Evolutionary conservation across 2,113 vertebrate genomes (phyloP).

Genomic region (Sapayoa aenigma): DNA sequence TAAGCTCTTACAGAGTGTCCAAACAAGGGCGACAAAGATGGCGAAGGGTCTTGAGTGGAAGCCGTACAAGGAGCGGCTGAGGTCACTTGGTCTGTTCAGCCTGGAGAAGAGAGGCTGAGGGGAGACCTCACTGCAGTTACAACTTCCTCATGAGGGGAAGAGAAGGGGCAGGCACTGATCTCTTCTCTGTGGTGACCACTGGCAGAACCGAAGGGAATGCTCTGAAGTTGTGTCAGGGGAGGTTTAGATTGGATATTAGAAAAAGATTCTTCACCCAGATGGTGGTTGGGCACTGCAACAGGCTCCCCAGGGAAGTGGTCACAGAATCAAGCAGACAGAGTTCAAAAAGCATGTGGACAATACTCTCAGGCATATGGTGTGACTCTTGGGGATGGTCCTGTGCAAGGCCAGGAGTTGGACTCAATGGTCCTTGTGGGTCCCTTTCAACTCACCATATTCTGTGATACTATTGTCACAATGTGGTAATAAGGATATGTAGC

Average conservation of each 20-base stretch:
- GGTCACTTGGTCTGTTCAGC: background rate
- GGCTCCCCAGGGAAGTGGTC: background rate
- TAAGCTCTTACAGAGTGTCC: background rate
- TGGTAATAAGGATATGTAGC: fast-evolving
- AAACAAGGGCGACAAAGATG: background rate
- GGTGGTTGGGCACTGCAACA: background rate
- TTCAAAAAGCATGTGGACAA: background rate
- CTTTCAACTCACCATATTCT: background rate
- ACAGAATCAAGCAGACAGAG: background rate
- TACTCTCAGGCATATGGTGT: background rate
- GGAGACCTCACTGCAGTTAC: background rate
- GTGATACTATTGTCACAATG: background rate
- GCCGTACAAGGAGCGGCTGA: background rate
- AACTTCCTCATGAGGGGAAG: background rate
- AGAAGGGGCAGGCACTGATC: background rate
- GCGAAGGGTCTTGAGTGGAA: background rate
- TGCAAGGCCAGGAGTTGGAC: background rate
- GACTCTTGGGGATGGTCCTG: background rate
- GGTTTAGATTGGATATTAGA: background rate
- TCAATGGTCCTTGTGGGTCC: background rate
- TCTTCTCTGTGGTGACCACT: background rate
- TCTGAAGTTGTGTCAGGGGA: background rate
- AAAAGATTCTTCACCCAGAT: background rate
- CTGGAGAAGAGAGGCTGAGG: background rate
- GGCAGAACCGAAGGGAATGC: background rate